Evolutionary conservation across 2,888 invertebrate genomes (phyloP), one percentile per base, ranked within the genome.

Genomic region (Apamea epomidion): DNA sequence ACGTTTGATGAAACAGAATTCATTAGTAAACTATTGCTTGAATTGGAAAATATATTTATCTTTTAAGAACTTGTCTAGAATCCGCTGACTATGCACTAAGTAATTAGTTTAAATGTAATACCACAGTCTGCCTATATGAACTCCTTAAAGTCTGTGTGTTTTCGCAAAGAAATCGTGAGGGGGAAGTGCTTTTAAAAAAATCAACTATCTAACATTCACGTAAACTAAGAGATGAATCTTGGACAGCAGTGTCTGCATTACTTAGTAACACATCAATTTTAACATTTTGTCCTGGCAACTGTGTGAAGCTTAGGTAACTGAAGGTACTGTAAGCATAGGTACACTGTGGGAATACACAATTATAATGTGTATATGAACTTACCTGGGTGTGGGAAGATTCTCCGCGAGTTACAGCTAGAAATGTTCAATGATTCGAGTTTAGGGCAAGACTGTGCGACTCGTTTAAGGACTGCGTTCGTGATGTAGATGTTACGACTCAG

Each of bases 401-500:
- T 95, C 64, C 91, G 93, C 0, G 95, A 91, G 80, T 96, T 96
- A 82, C 97, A 97, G 78, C 97, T 94, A 48, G 96, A 96, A 45
- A 97, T 88, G 91, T 97, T 96, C 71, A 97, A 90, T 0, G 93
- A 92, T 84, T 94, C 93, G 62, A 98, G 86, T 68, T 97, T 94
- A 12, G 92, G 89, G 85, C 97, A 97, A 29, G 94, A 92, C 82
- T 95, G 94, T 0, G 97, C 96, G 12, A 98, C 90, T 71, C 93
- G 94, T 87, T 96, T 95, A 81, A 98, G 80, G 42, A 97, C 96
- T 1, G 94, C 92, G 88, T 98, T 97, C 0, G 95, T 97, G 37
- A 98, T 96, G 76, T 95, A 94, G 10, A 94, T 91, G 82, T 97
- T 97, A 75, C 93, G 92, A 86, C 94, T 95, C 68, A 97, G 85